Percentiles rank a stretch among this genome's conserved stretches.
These are phyloP conservation scores for Lepidurus packardi DNA, from an alignment of 1,140 invertebrate species.

Conservation along the genomic window DNA sequence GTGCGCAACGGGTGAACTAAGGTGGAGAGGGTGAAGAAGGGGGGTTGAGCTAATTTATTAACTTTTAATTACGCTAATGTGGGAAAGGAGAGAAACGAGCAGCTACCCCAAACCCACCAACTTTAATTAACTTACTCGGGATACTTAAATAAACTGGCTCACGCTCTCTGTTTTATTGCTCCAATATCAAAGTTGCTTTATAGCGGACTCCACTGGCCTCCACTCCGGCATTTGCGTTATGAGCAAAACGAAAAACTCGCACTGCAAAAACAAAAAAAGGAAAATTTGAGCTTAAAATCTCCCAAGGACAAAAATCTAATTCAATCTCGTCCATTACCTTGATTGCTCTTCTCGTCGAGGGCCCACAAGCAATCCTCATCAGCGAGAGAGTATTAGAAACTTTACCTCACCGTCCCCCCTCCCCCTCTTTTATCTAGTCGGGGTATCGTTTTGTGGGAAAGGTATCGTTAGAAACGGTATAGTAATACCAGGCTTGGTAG, in stretches of 20 bases:
- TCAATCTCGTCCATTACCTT: conserved; percentile 21
- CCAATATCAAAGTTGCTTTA: conserved; percentile 10
- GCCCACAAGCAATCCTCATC: background rate
- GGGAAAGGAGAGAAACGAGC: conserved; percentile 4
- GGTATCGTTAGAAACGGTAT: background rate
- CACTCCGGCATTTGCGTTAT: too few relatives aligned
- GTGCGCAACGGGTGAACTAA: background rate
- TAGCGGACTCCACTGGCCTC: background rate
- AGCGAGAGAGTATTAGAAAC: background rate
- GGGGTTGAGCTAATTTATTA: conserved; percentile 19
- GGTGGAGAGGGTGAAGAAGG: background rate
- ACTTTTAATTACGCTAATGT: conserved; percentile 12
- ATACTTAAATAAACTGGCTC: conserved; percentile 10
- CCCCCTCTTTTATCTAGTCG: background rate
- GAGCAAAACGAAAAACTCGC: too few relatives aligned
- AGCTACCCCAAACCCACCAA: background rate
- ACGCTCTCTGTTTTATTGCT: conserved; percentile 19
- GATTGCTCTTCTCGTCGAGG: conserved; percentile 9
- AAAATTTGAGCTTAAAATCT: background rate
- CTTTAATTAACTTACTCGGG: conserved; percentile 11
- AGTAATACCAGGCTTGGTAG: too few relatives aligned
- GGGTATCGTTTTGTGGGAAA: background rate
- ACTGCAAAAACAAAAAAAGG: background rate
- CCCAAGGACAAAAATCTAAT: background rate
- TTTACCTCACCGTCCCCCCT: background rate